Evolutionary conservation across 2,797 vertebrate genomes (phyloP), one percentile per base, ranked within the genome.

Genomic region (Astyanax mexicanus): DNA sequence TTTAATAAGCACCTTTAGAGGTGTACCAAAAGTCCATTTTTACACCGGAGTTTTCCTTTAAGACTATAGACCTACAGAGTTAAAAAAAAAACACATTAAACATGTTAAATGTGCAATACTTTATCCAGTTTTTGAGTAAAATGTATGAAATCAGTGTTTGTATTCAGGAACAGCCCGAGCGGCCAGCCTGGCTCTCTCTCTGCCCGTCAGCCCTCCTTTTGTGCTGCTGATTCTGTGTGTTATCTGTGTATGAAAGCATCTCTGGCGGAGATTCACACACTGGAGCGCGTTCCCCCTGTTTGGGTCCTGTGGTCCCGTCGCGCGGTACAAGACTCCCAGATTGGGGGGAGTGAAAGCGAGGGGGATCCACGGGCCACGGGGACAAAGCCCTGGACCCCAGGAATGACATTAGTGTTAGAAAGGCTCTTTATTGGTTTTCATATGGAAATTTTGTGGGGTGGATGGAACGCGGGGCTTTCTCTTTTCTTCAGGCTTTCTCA

Each of bases 401-500:
- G 72, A 77, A 79, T 80, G 79, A 85, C 84, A 78, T 84, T 68
- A 80, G 71, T 78, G 72, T 80, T 74, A 44, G 45, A 77, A 79
- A 67, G 62, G 70, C 76, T 69, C 68, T 52, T 74, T 77, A 68
- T 44, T 70, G 75, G 84, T 81, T 87, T 88, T 86, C 86, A 87
- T 83, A 87, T 87, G 84, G 76, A 82, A 87, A 89, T 86, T 61
- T 64, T 57, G 45, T 19, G 47, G 38, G 73, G 49, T 45, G 62
- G 51, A 83, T n/a, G 74, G 80, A 84, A 82, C 76, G 70, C 65
- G 49, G 52, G 67, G 65, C 80, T 77, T 81, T 83, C 69, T 79
- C 25, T 68, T 32, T 75, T 71, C 70, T 71, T 40, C 67, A 77
- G 80, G 69, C 79, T 81, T 81, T 83, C 86, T 85, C 75, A 80